phyloP scores from a whole-genome alignment of 1,140 invertebrate genomes.

The Amphibalanus amphitrite region DNA sequence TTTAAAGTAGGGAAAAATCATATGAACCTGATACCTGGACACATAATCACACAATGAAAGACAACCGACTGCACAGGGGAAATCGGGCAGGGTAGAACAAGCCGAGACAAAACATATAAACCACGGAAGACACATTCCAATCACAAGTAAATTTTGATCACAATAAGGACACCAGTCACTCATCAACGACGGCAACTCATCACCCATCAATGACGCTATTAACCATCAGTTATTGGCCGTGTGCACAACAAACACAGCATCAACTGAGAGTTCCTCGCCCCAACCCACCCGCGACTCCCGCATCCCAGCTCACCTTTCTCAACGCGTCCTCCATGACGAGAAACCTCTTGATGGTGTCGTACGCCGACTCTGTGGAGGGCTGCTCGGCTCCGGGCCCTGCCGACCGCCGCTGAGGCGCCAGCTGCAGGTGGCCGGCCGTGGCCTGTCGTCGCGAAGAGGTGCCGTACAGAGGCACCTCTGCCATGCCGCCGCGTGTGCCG shows the following conservation, averaged over 20 bases:
- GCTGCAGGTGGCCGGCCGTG: not conserved
- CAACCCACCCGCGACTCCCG: not conserved
- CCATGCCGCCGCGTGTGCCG: not conserved
- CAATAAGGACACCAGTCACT: no score
- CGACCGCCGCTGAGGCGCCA: not conserved
- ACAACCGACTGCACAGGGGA: no score
- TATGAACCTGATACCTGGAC: no score
- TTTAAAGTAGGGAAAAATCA: no score
- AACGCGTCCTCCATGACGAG: conserved; percentile 33
- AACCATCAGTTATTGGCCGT: no score
- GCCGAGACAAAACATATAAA: no score
- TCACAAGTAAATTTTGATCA: not conserved
- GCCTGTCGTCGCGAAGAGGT: not conserved
- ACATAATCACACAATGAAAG: no score
- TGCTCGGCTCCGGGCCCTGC: not conserved
- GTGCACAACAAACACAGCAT: no score
- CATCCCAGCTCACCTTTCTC: conserved; percentile 24
- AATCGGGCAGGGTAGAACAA: no score
- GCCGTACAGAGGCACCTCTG: not conserved
- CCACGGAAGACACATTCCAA: not conserved
- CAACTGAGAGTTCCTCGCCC: not conserved
- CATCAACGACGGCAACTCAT: no score
- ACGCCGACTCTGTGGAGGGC: conserved; percentile 24
- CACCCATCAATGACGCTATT: not conserved
- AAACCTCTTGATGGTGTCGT: conserved; percentile 36